These are phyloP conservation scores for Xenopus laevis DNA, from an alignment of 2,113 vertebrate genomes.

Conservation along the genomic window DNA sequence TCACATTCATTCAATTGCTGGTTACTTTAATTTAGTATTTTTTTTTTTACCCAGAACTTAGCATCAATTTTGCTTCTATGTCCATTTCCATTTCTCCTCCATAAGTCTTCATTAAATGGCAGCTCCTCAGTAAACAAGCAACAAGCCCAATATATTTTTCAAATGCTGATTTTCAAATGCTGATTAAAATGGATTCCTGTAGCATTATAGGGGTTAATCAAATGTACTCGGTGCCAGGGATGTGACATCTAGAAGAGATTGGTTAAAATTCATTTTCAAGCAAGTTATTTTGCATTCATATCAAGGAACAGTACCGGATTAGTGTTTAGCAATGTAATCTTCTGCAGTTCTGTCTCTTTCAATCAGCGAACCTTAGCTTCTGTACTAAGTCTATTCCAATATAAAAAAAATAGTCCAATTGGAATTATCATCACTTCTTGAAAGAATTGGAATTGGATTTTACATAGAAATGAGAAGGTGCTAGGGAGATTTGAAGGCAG, in stretches of 20 bases:
- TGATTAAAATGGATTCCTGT: background rate
- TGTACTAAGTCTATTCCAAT: constrained; percentile 39
- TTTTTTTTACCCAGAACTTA: background rate
- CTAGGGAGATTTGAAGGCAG: constrained; percentile 24
- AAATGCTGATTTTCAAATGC: background rate
- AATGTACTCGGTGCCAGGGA: background rate
- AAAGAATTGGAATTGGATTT: constrained; percentile 47
- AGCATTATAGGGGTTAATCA: constrained; percentile 22
- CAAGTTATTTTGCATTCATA: constrained; percentile 45
- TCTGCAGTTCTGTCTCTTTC: constrained; percentile 43
- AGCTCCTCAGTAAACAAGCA: background rate
- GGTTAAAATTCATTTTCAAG: constrained; percentile 43
- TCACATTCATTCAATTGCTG: background rate
- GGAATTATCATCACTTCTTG: constrained; percentile 44
- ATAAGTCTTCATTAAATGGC: background rate
- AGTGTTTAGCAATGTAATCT: constrained; percentile 46
- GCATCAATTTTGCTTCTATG: background rate
- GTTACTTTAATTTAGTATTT: background rate
- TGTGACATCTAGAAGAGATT: constrained; percentile 33
- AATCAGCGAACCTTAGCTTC: constrained; percentile 37
- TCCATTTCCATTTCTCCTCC: background rate
- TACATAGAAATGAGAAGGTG: constrained; percentile 42
- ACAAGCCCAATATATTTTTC: background rate
- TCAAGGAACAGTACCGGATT: constrained; percentile 39
- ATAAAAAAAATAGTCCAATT: constrained; percentile 35